Percentiles rank a stretch among this genome's conserved stretches.
Evolutionary conservation across 2,113 vertebrate species (phyloP).

Genomic region (Micromys minutus): DNA sequence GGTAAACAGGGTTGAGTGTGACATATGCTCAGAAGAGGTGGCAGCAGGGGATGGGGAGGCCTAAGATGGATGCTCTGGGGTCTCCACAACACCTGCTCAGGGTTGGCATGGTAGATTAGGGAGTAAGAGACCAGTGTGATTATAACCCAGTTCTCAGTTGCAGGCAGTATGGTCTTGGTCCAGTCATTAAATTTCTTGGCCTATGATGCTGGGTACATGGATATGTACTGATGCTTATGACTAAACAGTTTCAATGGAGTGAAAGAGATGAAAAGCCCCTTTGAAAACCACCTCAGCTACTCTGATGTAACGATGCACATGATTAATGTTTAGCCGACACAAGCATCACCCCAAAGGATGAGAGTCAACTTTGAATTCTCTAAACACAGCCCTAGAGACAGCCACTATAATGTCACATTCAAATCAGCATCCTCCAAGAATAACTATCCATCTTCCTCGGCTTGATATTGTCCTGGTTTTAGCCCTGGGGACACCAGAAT

Average conservation of each 20-base stretch:
- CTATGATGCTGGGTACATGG: neutral
- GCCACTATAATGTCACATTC: neutral
- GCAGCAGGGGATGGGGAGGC: neutral
- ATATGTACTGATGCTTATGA: neutral
- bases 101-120: neutral
- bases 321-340: neutral
- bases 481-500: neutral
- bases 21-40: neutral
- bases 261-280: neutral
- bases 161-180: neutral
- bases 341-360: no score
- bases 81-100: no score
- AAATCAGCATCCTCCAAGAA: neutral
- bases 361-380: neutral
- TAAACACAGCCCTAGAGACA: neutral
- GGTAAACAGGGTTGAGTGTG: neutral
- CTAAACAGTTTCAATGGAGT: neutral
- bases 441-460: neutral
- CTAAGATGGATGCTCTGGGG: neutral
- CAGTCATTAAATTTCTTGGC: neutral
- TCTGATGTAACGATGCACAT: neutral
- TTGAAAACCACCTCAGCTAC: neutral
- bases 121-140: neutral
- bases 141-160: accelerated
- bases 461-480: neutral